Conservation (phyloP, 2,888 invertebrate species). For the Holacanthella duospinosa region DNA sequence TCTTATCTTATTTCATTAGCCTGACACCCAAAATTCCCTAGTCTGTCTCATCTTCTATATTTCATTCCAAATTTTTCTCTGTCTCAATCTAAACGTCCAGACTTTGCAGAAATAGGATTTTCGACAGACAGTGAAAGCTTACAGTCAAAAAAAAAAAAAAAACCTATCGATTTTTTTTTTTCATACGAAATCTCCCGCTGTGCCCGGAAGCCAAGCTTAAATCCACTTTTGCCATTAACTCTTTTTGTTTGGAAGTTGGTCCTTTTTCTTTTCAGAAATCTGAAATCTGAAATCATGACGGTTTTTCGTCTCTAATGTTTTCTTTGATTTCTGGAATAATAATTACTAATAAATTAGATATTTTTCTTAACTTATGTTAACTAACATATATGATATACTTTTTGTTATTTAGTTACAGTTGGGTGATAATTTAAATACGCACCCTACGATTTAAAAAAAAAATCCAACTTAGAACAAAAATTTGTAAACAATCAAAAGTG, state of each 20-base stretch:
- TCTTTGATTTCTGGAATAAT: too few relatives aligned
- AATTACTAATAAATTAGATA: too few relatives aligned
- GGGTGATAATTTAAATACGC: too few relatives aligned
- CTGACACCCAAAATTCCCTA: not conserved
- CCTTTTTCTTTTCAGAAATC: conserved; percentile 12
- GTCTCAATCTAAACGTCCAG: not conserved
- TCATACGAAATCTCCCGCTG: conserved; percentile 34
- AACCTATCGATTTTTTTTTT: conserved; percentile 8
- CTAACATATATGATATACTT: too few relatives aligned
- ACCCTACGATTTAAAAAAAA: too few relatives aligned
- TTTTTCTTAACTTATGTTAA: too few relatives aligned
- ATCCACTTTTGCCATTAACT: conserved; percentile 38
- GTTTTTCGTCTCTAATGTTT: too few relatives aligned
- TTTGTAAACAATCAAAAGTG: too few relatives aligned
- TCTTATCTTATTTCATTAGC: not conserved
- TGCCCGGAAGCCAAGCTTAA: conserved; percentile 37
- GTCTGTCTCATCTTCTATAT: conserved; percentile 15
- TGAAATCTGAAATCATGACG: not conserved
- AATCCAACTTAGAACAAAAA: too few relatives aligned
- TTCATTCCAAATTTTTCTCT: conserved; percentile 21
- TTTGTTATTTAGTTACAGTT: too few relatives aligned
- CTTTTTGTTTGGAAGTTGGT: conserved; percentile 35
- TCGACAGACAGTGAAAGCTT: conserved; percentile 1
- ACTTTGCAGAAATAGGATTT: conserved; percentile 4
- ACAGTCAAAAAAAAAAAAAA: conserved; percentile 5